Base-by-base conservation (phyloP, 2,888 invertebrate genomes). In the Eupithecia exiguata region DNA sequence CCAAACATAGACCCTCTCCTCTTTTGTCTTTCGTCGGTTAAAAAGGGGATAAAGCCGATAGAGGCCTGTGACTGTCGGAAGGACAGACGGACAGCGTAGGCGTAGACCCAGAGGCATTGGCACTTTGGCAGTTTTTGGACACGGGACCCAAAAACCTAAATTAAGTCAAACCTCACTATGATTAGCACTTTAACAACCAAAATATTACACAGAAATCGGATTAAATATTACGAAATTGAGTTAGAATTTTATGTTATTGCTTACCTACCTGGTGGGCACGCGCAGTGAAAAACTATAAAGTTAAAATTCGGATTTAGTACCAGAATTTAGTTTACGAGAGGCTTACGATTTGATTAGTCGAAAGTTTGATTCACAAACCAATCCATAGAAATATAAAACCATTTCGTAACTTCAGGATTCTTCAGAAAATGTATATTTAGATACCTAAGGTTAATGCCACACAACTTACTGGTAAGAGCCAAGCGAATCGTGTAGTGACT, bases 331-430 rank as follows among this genome's bases (percentile, higher is more conserved):
- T 53, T 58, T 14, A 58, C 58, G 58, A 25, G 53, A 14, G 58
- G 58, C 58, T 58, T 58, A 58, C 25, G 58, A 58, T 58, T 58
- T 58, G 58, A 58, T 58, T 53, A 21, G 16, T 53, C 21, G 12
- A 53, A 21, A 58, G 58, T 14, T 58, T 12, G 25, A 58, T 58
- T 58, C 21, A 58, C 58, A 21, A 25, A 5, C 49, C 10, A n/a
- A 21, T 21, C 25, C 14, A 25, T 58, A 25, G 5, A 58, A 58
- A 10, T n/a, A 53, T 53, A 53, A 53, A 21, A n/a, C n/a, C 6
- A 49, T n/a, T 49, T 7, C 2, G 7, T 49, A 49, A n/a, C 6
- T 49, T 7, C 2, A 46, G 40, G 1, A 43, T 43, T 16, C n/a
- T n/a, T n/a, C n/a, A n/a, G n/a, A n/a, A n/a, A n/a, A n/a, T n/a